Evolutionary conservation across 2,113 vertebrate species (phyloP).

Genomic region (Catharus minimus): DNA sequence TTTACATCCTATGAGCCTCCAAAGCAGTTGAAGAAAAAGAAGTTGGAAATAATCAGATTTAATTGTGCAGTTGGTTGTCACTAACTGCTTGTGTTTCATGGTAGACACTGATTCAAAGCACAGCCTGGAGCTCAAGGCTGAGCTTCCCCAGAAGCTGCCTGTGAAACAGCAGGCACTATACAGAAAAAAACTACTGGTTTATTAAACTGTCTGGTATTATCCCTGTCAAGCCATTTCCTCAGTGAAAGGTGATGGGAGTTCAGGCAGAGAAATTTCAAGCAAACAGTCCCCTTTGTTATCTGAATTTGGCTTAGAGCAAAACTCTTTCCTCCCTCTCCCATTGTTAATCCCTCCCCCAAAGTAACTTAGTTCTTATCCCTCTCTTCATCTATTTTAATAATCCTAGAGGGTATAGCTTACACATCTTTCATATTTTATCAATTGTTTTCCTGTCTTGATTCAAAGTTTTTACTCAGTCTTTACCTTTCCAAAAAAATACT

Average conservation of each 20-base stretch:
- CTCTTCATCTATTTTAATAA: neutral
- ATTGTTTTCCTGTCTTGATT: neutral
- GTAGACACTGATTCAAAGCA: neutral
- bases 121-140: neutral
- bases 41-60: neutral
- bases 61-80: neutral
- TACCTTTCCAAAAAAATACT: neutral
- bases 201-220: neutral
- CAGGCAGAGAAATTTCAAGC: neutral
- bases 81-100: neutral
- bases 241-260: neutral
- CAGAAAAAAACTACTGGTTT: neutral
- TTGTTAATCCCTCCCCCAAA: neutral
- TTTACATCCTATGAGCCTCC: neutral
- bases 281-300: neutral
- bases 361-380: neutral
- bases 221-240: neutral
- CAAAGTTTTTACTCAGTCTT: neutral
- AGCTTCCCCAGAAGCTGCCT: neutral
- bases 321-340: neutral
- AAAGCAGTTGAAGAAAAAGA: neutral
- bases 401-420: rapidly evolving
- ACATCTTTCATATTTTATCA: neutral
- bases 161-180: neutral
- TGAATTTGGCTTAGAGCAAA: neutral